phyloP scores from a whole-genome alignment of 2,888 invertebrate species.

The Koerneria pararmatus region DNA sequence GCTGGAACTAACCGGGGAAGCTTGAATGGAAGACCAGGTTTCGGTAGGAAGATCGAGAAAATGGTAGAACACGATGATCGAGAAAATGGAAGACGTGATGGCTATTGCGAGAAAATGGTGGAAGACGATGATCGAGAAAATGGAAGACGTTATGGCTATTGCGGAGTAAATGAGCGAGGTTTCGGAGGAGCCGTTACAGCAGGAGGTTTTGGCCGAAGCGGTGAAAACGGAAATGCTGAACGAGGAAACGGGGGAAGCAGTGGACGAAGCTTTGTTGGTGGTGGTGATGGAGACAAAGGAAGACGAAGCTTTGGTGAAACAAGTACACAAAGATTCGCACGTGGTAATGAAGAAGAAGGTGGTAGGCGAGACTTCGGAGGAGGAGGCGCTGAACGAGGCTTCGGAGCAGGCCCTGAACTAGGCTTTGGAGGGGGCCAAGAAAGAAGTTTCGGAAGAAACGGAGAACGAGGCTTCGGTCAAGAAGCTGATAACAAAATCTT shows the following conservation, averaged over 20 bases:
- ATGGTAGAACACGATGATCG: too few relatives aligned
- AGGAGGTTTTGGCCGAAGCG: conserved; percentile 7
- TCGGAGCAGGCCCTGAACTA: conserved; percentile 12
- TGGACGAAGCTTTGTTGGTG: conserved; percentile 16
- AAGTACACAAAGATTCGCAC: background rate
- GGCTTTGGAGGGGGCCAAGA: conserved; percentile 9
- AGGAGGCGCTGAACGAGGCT: conserved; percentile 25
- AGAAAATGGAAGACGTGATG: too few relatives aligned
- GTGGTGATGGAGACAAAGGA: conserved; percentile 10
- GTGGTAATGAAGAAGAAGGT: conserved; percentile 25
- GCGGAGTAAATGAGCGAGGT: too few relatives aligned
- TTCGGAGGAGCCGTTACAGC: conserved; percentile 25
- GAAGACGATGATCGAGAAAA: too few relatives aligned
- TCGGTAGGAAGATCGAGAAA: too few relatives aligned
- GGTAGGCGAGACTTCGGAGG: conserved; percentile 22
- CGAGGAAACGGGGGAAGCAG: background rate
- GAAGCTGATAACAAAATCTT: background rate
- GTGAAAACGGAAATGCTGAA: conserved; percentile 21
- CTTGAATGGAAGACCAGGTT: too few relatives aligned
- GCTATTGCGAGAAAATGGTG: too few relatives aligned
- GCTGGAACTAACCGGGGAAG: too few relatives aligned
- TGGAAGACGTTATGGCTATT: too few relatives aligned
- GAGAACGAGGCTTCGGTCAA: conserved; percentile 4
- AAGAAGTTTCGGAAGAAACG: background rate
- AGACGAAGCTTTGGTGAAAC: conserved; percentile 9